phyloP scores from a whole-genome alignment of 2,113 vertebrate genomes.

The Hydrochoerus hydrochaeris region DNA sequence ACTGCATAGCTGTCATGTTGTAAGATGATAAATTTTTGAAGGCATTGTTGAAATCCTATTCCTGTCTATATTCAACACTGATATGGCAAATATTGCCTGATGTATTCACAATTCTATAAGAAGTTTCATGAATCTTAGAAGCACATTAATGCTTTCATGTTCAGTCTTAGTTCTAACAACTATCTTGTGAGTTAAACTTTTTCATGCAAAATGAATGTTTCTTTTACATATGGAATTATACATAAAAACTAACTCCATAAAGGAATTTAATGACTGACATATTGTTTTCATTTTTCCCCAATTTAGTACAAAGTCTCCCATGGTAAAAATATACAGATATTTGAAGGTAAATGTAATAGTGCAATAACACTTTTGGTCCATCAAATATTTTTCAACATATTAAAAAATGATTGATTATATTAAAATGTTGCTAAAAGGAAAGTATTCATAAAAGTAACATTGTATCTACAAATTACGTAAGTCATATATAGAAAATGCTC shows the following conservation, averaged over 20 bases:
- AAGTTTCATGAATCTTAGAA: not conserved
- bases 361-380: not conserved
- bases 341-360: not conserved
- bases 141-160: not conserved
- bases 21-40: not conserved
- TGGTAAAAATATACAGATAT: not conserved
- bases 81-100: not conserved
- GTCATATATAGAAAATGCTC: not conserved
- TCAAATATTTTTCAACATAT: not conserved
- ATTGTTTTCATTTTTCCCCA: not conserved
- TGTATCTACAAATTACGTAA: not conserved
- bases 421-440: not conserved
- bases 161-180: not conserved
- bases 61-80: not conserved
- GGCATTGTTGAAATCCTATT: not conserved
- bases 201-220: slow-evolving; percentile 41
- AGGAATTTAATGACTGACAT: not conserved
- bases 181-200: not conserved
- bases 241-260: not conserved
- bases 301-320: not conserved
- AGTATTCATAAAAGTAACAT: not conserved
- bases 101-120: not conserved
- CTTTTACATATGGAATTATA: not conserved
- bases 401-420: not conserved
- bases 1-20: not conserved